Evolutionary conservation across 2,888 invertebrate genomes (phyloP).

Genomic region (Galeruca laticollis): DNA sequence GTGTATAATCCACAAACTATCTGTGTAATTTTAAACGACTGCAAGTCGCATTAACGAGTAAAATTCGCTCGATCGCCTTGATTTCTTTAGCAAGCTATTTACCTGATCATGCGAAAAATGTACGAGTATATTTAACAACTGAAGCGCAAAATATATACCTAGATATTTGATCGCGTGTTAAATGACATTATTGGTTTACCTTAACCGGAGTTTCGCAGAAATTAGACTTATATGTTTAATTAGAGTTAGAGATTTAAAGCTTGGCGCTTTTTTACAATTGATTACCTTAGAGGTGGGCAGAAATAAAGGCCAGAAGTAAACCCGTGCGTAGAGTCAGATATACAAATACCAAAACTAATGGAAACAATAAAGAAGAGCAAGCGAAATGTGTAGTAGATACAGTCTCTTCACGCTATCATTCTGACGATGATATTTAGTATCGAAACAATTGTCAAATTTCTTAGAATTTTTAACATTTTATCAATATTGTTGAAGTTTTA

Average conservation of each 20-base stretch:
- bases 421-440: too few relatives aligned
- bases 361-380: too few relatives aligned
- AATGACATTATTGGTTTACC: conserved; percentile 12
- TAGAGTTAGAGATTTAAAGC: neutral
- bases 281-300: too few relatives aligned
- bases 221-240: neutral
- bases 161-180: conserved; percentile 25
- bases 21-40: conserved; percentile 25
- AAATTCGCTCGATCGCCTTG: conserved; percentile 40
- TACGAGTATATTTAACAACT: conserved; percentile 18
- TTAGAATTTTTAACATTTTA: too few relatives aligned
- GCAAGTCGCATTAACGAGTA: conserved; percentile 32
- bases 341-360: too few relatives aligned
- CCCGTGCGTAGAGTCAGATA: too few relatives aligned
- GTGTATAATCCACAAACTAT: neutral
- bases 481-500: too few relatives aligned
- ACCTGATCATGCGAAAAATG: conserved; percentile 31
- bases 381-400: too few relatives aligned
- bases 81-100: conserved; percentile 33
- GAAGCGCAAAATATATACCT: conserved; percentile 25
- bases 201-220: neutral
- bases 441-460: too few relatives aligned
- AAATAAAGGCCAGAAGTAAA: too few relatives aligned
- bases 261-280: neutral
- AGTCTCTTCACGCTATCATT: too few relatives aligned